phyloP scores from a whole-genome alignment of 2,888 invertebrate genomes.

The Ypsolopha sequella region DNA sequence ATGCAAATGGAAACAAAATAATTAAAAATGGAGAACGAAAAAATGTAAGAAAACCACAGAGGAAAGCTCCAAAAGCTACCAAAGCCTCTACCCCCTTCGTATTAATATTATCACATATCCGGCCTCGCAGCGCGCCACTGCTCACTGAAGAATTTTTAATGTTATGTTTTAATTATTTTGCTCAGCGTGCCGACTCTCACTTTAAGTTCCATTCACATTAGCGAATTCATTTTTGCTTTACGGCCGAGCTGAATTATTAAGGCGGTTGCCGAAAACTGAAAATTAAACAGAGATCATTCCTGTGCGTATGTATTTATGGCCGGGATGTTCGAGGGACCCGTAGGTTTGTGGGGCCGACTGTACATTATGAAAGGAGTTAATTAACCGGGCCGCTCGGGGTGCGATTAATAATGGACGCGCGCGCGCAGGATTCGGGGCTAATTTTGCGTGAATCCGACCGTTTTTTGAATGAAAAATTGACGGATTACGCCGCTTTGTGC shows the following conservation, averaged over 20 bases:
- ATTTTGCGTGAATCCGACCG: background rate
- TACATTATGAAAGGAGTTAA: slow-evolving; percentile 65
- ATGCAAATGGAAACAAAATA: slow-evolving; percentile 14
- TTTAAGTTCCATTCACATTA: slow-evolving; percentile 68
- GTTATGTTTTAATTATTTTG: slow-evolving; percentile 68
- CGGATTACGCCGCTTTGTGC: background rate
- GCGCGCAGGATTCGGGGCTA: slow-evolving; percentile 6
- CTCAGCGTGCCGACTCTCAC: slow-evolving; percentile 30
- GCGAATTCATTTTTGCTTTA: slow-evolving; percentile 62
- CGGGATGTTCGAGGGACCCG: slow-evolving; percentile 48
- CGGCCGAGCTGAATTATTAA: slow-evolving; percentile 44
- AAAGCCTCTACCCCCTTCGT: slow-evolving; percentile 23
- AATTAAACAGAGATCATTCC: slow-evolving; percentile 46
- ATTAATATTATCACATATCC: slow-evolving; percentile 70
- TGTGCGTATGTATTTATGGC: slow-evolving; percentile 47
- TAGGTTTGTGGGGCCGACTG: slow-evolving; percentile 41
- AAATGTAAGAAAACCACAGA: slow-evolving; percentile 6
- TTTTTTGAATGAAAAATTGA: slow-evolving; percentile 3
- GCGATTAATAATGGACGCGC: slow-evolving; percentile 29
- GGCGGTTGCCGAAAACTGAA: slow-evolving; percentile 60
- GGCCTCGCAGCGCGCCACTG: slow-evolving; percentile 32
- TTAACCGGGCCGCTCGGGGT: slow-evolving; percentile 44
- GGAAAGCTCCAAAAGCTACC: slow-evolving; percentile 11
- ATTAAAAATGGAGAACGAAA: background rate
- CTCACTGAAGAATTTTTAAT: slow-evolving; percentile 67